Conservation (phyloP, 2,113 vertebrate genomes). For the Engystomops pustulosus region DNA sequence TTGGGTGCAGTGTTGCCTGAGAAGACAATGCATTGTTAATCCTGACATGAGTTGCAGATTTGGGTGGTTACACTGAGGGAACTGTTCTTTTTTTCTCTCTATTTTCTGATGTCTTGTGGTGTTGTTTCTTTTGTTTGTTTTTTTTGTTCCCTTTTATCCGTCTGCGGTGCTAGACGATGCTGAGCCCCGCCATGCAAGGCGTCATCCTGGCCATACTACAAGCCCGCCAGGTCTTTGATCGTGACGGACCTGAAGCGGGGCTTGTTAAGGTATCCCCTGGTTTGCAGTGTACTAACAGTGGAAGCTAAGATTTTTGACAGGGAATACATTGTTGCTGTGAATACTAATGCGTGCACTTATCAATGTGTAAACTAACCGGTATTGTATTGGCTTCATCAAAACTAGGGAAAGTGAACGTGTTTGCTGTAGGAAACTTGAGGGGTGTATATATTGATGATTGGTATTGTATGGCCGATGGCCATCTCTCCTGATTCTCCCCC, state of each 20-base stretch:
- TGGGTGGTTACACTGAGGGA: not conserved
- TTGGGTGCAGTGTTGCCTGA: not conserved
- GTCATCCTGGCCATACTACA: slow-evolving; percentile 96
- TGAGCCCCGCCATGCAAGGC: slow-evolving; percentile 97
- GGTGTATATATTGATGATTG: not conserved
- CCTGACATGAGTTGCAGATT: not conserved
- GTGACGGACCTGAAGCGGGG: slow-evolving; percentile 93
- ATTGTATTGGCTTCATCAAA: too few species aligned
- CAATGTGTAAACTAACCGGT: too few species aligned
- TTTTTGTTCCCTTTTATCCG: not conserved
- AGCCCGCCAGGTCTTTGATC: slow-evolving; percentile 91
- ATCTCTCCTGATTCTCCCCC: too few species aligned
- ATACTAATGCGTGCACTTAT: slow-evolving; percentile 6
- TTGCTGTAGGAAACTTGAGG: too few species aligned
- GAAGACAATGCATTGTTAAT: not conserved
- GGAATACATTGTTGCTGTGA: slow-evolving; percentile 8
- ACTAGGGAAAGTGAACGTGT: too few species aligned
- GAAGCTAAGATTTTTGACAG: not conserved
- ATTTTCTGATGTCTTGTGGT: too few species aligned
- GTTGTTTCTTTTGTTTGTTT: not conserved
- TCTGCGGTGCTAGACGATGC: slow-evolving; percentile 86
- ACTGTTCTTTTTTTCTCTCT: not conserved
- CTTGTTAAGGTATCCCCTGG: slow-evolving; percentile 87
- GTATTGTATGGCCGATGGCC: not conserved
- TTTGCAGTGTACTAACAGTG: slow-evolving; percentile 10